Evolutionary conservation across 2,113 vertebrate genomes (phyloP), one percentile per base, ranked within the genome.

Genomic region (Macquaria australasica): DNA sequence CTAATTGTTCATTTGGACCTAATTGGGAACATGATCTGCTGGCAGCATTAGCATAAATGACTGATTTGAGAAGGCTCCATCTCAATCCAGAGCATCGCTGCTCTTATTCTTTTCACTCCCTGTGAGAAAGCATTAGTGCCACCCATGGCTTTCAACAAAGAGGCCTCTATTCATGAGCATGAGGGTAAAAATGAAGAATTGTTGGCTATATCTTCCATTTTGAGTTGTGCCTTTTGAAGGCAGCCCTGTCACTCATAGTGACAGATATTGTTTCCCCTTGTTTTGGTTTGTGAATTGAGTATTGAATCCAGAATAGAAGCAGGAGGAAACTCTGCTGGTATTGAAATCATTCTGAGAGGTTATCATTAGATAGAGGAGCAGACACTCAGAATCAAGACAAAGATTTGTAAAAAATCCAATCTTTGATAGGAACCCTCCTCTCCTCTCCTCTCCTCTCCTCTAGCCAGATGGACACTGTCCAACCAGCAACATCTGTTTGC

Each of bases 1-100:
- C 82, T 90, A 93, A 94, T 93, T 93, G 91, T 89, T 92, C 81
- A 88, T 88, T 91, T 88, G 88, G 87, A 91, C 87, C 89, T 93
- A 88, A 93, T 91, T 84, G 83, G 92, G 68, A 90, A 34, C 86
- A 74, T 51, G 87, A 90, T 87, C 84, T 31, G 67, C 86, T 45
- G 63, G 67, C 83, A 50, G 72, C 71, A 89, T 93, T 91, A 87
- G 84, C 94, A 92, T 92, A 90, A 91, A 92, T 89, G 82, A 79
- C 78, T 83, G 82, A 86, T 93, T 84, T 68, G 28, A 78, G 71
- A 74, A 72, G 60, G 43, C 83, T 84, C 73, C 76, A 6, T 85
- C 89, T 91, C 79, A 50, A 68, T 84, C 72, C 73, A 78, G 53
- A 80, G 87, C 72, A 68, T 56, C 28, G 23, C 81, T 41, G 81